Conservation (phyloP, 1,140 invertebrate genomes). For the Camponotus pennsylvanicus region DNA sequence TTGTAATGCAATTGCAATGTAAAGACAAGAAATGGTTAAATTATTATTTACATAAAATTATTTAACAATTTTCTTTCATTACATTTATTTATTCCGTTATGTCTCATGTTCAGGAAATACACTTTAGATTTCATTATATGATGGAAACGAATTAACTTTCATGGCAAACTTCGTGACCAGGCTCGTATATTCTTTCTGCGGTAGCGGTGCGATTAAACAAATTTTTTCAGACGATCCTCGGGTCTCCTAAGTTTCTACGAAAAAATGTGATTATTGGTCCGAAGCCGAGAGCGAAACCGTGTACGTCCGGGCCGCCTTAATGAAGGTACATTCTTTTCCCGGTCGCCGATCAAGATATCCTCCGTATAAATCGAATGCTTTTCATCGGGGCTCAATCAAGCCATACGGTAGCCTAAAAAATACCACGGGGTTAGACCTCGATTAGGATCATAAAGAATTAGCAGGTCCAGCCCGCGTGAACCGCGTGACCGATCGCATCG, state of each 20-base stretch:
- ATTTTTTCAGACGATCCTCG: constrained; percentile 61
- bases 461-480: constrained; percentile 5
- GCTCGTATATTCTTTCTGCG: constrained; percentile 40
- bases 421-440: constrained; percentile 66
- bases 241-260: constrained; percentile 63
- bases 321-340: constrained; percentile 77
- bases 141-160: background rate
- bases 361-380: constrained; percentile 76
- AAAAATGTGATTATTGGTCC: constrained; percentile 75
- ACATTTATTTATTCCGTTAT: background rate
- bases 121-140: background rate
- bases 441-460: constrained; percentile 69
- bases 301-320: constrained; percentile 73
- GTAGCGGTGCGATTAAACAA: constrained; percentile 67
- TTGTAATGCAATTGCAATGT: background rate
- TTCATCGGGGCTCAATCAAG: constrained; percentile 76
- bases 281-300: constrained; percentile 74
- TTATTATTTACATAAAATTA: background rate
- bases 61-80: background rate
- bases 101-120: background rate
- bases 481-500: constrained; percentile 20
- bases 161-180: background rate
- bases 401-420: constrained; percentile 75
- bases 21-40: background rate
- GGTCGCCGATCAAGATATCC: constrained; percentile 75